These are phyloP conservation scores for Megatriorchis doriae DNA, from an alignment of 2,113 vertebrate species.

Conservation along the genomic window DNA sequence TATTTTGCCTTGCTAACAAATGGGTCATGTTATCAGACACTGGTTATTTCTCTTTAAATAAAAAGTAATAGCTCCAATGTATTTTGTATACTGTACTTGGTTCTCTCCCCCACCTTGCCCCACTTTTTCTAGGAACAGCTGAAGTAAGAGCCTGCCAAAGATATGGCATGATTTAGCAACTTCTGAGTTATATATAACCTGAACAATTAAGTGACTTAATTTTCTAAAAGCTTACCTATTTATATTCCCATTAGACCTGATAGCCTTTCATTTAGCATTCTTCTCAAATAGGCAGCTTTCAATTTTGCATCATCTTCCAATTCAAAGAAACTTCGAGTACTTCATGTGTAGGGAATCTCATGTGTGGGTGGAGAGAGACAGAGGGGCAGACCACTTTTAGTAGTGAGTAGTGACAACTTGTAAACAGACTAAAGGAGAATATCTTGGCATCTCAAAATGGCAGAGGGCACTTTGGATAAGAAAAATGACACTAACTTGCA, in stretches of 20 bases:
- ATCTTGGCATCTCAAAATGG: neutral
- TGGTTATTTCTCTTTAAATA: neutral
- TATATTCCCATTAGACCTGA: neutral
- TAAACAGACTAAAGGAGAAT: neutral
- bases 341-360: neutral
- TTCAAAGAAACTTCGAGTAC: neutral
- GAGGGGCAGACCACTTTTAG: neutral
- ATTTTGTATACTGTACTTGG: neutral
- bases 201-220: constrained; percentile 44
- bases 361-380: neutral
- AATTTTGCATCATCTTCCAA: neutral
- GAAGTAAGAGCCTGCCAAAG: constrained; percentile 30
- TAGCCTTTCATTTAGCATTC: neutral
- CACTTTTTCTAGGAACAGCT: constrained; percentile 23
- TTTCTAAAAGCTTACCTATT: constrained; percentile 32
- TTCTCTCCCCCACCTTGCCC: neutral
- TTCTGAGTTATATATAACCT: constrained; percentile 23
- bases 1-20: constrained; percentile 27
- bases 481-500: neutral
- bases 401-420: neutral
- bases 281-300: neutral
- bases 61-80: neutral
- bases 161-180: neutral
- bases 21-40: neutral
- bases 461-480: neutral